Evolutionary conservation across 2,113 vertebrate species (phyloP).

Genomic region (Mus musculus): DNA sequence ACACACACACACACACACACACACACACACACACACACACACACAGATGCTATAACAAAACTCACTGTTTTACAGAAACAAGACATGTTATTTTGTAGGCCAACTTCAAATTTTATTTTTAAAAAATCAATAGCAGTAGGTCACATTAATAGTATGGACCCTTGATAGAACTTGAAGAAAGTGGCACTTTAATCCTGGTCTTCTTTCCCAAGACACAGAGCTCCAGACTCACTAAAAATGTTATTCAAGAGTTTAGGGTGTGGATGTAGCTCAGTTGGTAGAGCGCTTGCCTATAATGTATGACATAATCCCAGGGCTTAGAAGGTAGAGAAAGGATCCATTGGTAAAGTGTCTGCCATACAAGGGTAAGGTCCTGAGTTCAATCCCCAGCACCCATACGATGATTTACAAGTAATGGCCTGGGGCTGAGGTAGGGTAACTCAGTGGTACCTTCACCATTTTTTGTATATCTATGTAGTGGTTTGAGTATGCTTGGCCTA

Average conservation of each 20-base stretch:
- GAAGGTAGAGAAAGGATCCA: not conserved
- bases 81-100: not conserved
- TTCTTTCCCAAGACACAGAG: not conserved
- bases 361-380: not conserved
- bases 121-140: not conserved
- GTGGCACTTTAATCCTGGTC: not conserved
- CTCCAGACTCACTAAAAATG: constrained; percentile 4
- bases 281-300: not conserved
- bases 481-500: too few relatives aligned
- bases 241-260: not conserved
- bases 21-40: too few relatives aligned
- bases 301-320: not conserved
- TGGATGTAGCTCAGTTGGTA: not conserved
- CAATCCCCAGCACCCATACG: not conserved
- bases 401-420: not conserved
- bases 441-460: not conserved
- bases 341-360: not conserved
- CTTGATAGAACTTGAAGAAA: not conserved
- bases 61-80: not conserved
- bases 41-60: not conserved
- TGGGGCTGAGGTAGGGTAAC: not conserved
- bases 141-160: not conserved
- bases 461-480: not conserved
- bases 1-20: too few relatives aligned
- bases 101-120: not conserved